phyloP scores from a whole-genome alignment of 2,888 invertebrate genomes.

The Microdon myrmicae region DNA sequence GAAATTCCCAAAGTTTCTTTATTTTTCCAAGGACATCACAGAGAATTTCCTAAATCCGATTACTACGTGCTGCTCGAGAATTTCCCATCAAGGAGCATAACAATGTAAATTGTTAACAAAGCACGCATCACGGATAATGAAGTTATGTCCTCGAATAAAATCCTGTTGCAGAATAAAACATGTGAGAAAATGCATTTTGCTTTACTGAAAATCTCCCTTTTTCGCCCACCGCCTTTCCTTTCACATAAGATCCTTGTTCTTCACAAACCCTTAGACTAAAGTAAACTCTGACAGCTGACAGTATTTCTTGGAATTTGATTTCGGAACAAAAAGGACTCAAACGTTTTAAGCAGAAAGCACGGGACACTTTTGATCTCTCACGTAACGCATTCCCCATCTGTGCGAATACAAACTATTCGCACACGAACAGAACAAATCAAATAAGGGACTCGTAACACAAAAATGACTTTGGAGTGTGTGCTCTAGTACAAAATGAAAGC shows the following conservation, averaged over 20 bases:
- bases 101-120: slow-evolving; percentile 9
- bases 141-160: slow-evolving; percentile 13
- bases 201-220: neutral
- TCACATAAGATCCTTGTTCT: no score
- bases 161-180: slow-evolving; percentile 12
- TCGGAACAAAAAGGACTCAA: slow-evolving; percentile 8
- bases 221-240: no score
- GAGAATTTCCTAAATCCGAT: slow-evolving; percentile 17
- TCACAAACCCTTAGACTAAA: no score
- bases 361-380: slow-evolving; percentile 18
- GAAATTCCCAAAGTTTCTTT: neutral
- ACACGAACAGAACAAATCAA: neutral
- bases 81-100: neutral
- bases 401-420: neutral
- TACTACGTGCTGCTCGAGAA: slow-evolving; percentile 6
- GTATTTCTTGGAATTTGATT: slow-evolving; percentile 17
- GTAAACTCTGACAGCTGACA: slow-evolving; percentile 16
- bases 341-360: neutral
- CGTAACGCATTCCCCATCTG: slow-evolving; percentile 12
- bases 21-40: neutral
- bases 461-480: neutral
- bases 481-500: no score
- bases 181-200: slow-evolving; percentile 19
- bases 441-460: slow-evolving; percentile 7
- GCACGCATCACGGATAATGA: slow-evolving; percentile 12